A percentile compares a stretch with the other conserved stretches of the same genome.
These are phyloP conservation scores for Coelopa pilipes DNA, from an alignment of 2,888 invertebrate species.

Conservation along the genomic window DNA sequence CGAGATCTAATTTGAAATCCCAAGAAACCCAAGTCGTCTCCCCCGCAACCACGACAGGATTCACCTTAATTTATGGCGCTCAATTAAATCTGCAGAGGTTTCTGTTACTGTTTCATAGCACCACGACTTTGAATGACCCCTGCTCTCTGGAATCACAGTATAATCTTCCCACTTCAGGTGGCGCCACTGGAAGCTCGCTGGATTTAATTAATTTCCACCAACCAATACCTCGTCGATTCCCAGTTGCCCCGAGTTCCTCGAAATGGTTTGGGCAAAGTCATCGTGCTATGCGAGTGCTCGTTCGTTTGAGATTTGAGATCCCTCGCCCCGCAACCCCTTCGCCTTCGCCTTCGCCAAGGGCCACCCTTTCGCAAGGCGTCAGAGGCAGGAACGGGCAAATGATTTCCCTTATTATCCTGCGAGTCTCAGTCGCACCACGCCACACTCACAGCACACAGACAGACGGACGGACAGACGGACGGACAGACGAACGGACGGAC, in stretches of 20 bases:
- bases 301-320: constrained; percentile 19
- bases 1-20: constrained; percentile 1
- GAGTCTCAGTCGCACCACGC: neutral
- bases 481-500: too few relatives aligned
- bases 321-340: neutral
- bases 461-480: neutral
- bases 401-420: constrained; percentile 20
- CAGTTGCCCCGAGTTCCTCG: neutral
- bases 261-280: neutral
- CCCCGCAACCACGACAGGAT: constrained; percentile 42
- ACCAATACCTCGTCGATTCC: too few relatives aligned
- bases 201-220: too few relatives aligned
- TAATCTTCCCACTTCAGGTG: too few relatives aligned
- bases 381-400: constrained; percentile 15
- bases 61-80: constrained; percentile 50
- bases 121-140: neutral
- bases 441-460: neutral
- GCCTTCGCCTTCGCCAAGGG: constrained; percentile 1
- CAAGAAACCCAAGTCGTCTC: neutral
- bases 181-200: too few relatives aligned
- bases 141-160: neutral
- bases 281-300: neutral
- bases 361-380: constrained; percentile 7
- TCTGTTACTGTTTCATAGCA: neutral
- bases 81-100: constrained; percentile 44